Conservation (phyloP, 2,888 invertebrate species). For the Linnaemya tessellans region DNA sequence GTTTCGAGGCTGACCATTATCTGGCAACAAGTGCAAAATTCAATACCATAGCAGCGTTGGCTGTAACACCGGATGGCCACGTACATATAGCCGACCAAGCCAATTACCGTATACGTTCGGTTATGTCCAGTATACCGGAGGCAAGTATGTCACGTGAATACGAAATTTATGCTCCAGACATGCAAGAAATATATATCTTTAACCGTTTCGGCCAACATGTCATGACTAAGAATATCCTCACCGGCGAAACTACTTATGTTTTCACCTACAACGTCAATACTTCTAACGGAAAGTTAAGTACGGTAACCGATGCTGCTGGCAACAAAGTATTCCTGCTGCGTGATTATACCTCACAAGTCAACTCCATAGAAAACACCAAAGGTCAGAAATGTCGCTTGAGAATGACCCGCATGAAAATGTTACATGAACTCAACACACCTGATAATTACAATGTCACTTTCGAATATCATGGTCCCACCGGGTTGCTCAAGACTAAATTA, state of each 20-base stretch:
- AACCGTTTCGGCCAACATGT: constrained; percentile 98
- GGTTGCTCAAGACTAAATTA: constrained; percentile 93
- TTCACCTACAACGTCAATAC: constrained; percentile 99
- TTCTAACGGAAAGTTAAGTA: constrained; percentile 96
- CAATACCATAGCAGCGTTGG: constrained; percentile 95
- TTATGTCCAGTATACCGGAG: constrained; percentile 94
- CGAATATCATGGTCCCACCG: constrained; percentile 95
- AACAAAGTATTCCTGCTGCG: constrained; percentile 93
- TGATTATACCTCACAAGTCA: constrained; percentile 94
- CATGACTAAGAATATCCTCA: constrained; percentile 96
- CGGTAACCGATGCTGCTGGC: constrained; percentile 96
- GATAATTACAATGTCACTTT: constrained; percentile 97
- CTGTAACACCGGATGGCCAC: constrained; percentile 96
- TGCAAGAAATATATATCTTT: constrained; percentile 96
- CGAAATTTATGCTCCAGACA: constrained; percentile 97
- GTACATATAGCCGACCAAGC: constrained; percentile 98
- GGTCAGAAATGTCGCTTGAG: constrained; percentile 94
- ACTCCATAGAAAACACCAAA: constrained; percentile 96
- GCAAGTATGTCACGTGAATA: constrained; percentile 93
- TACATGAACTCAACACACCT: constrained; percentile 95
- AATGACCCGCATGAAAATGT: constrained; percentile 96
- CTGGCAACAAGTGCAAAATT: constrained; percentile 96
- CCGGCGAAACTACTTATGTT: constrained; percentile 95
- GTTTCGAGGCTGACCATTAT: constrained; percentile 95
- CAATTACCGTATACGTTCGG: constrained; percentile 93